Percentiles rank a stretch among this genome's conserved stretches.
phyloP scores from a whole-genome alignment of 2,888 invertebrate genomes.

The Xylota sylvarum region DNA sequence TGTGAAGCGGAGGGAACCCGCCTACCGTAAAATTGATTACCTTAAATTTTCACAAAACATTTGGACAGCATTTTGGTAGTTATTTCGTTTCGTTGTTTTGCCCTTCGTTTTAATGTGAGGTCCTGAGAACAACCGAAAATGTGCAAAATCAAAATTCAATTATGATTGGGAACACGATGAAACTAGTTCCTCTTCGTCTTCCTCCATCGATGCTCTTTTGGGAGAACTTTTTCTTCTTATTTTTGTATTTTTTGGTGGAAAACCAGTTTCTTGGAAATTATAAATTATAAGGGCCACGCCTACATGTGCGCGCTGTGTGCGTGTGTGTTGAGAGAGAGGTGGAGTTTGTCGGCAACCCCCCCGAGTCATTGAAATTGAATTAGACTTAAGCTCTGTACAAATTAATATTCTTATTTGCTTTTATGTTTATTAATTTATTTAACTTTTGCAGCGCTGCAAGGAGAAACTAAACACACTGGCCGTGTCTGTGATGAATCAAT shows the following conservation, averaged over 20 bases:
- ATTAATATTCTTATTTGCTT: constrained; percentile 14
- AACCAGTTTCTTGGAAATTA: constrained; percentile 75
- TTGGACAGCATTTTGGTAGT: constrained; percentile 56
- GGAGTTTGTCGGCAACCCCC: constrained; percentile 57
- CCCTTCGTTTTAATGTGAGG: constrained; percentile 43
- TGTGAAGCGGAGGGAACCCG: constrained; percentile 62
- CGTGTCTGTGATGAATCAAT: constrained; percentile 98
- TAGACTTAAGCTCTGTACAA: constrained; percentile 37
- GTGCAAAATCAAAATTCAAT: constrained; percentile 69
- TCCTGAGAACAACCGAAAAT: constrained; percentile 61
- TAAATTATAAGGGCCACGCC: constrained; percentile 77
- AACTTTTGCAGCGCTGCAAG: constrained; percentile 94
- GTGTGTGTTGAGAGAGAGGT: constrained; percentile 57
- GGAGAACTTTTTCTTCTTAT: constrained; percentile 48
- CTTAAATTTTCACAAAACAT: constrained; percentile 69
- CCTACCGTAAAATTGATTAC: constrained; percentile 75
- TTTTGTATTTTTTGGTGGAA: constrained; percentile 40
- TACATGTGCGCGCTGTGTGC: constrained; percentile 46
- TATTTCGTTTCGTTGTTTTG: constrained; percentile 11
- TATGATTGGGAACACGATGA: constrained; percentile 47
- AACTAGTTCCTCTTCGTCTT: constrained; percentile 28
- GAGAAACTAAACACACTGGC: constrained; percentile 97
- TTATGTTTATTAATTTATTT: constrained; percentile 52
- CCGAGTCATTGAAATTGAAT: constrained; percentile 49
- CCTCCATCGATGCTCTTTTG: constrained; percentile 43